Conservation (phyloP, 2,888 invertebrate genomes). For the Habroteleia sp. region DNA sequence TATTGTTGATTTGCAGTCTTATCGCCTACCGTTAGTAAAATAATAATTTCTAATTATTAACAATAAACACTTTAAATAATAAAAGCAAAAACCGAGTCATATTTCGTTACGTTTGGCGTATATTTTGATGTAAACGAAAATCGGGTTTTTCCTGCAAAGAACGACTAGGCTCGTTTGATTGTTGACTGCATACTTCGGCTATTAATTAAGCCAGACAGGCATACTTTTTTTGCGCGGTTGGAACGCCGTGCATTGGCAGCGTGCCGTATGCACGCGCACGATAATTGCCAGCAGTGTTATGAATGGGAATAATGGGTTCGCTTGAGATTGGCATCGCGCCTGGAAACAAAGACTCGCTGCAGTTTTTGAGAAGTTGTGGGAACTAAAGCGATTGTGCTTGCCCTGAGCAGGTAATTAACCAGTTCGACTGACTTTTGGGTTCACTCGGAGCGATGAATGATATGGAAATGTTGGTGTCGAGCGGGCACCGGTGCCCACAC, state of each 20-base stretch:
- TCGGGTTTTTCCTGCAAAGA: no score
- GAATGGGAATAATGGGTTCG: constrained; percentile 32
- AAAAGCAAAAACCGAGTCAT: no score
- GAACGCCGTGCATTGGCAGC: not conserved
- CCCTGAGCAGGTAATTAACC: constrained; percentile 4
- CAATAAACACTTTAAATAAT: no score
- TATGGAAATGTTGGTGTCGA: constrained; percentile 67
- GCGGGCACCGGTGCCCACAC: constrained; percentile 75
- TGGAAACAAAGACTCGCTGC: constrained; percentile 24
- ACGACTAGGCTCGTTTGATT: no score
- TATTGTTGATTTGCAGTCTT: no score
- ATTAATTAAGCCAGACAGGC: no score
- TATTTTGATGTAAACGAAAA: no score
- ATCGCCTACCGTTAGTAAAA: no score
- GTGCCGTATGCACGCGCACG: constrained; percentile 13
- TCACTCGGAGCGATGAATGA: constrained; percentile 68
- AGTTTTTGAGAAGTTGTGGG: constrained; percentile 25
- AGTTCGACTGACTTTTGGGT: not conserved
- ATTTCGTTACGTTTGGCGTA: no score
- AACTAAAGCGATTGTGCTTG: constrained; percentile 9
- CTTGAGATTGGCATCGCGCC: constrained; percentile 14
- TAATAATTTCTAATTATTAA: no score
- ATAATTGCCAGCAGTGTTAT: constrained; percentile 43
- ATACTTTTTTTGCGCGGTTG: not conserved
- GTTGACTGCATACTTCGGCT: no score